Evolutionary conservation across 2,797 vertebrate genomes (phyloP).

Genomic region (Brachyrhaphis roseni): DNA sequence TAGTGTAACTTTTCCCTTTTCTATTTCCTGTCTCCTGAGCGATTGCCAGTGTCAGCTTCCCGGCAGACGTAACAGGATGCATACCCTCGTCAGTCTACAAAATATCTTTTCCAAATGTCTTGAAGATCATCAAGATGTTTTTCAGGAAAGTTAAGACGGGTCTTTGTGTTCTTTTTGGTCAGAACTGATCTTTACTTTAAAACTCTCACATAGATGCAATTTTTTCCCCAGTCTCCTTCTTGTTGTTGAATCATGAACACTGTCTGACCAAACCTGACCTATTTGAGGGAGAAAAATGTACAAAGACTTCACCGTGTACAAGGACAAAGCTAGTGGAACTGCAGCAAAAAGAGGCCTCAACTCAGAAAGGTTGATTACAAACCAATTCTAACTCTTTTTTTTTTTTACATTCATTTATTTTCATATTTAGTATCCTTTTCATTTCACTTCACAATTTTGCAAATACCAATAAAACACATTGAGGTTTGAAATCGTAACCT

Average conservation of each 20-base stretch:
- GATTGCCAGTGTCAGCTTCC: neutral
- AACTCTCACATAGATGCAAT: neutral
- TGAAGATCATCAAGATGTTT: neutral
- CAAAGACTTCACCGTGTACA: neutral
- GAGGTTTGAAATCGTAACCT: neutral
- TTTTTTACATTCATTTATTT: neutral
- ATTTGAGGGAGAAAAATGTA: neutral
- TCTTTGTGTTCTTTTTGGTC: constrained; percentile 2
- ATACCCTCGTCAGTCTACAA: neutral
- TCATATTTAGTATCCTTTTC: neutral
- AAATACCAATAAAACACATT: neutral
- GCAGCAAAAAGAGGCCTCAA: neutral
- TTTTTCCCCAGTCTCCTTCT: neutral
- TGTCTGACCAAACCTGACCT: neutral
- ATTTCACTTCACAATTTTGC: neutral
- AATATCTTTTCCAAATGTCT: neutral
- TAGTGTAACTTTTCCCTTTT: neutral
- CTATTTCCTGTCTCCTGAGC: neutral
- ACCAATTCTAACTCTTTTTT: neutral
- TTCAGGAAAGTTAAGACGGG: neutral
- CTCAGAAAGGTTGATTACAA: neutral
- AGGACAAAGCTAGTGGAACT: neutral
- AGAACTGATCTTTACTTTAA: neutral
- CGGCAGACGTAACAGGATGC: no score
- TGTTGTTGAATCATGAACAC: neutral